Evolutionary conservation across 1,140 invertebrate genomes (phyloP).

Genomic region (Drosophila ananassae): DNA sequence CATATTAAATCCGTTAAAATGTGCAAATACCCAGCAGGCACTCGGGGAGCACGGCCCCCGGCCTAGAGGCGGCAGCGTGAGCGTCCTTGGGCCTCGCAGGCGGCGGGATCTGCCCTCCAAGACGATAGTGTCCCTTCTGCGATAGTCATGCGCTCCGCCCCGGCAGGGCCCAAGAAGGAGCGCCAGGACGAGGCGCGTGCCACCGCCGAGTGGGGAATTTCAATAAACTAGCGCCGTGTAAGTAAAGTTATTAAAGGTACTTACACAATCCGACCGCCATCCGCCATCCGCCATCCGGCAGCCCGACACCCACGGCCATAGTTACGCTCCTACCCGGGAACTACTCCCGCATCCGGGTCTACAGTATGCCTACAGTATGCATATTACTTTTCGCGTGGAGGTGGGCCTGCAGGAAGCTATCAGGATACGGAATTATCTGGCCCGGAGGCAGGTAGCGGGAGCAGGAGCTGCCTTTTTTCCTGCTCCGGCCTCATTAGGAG

Average conservation of each 20-base stretch:
- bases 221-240: constrained; percentile 68
- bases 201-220: constrained; percentile 45
- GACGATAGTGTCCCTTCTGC: too few relatives aligned
- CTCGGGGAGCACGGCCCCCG: constrained; percentile 30
- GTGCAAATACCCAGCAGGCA: constrained; percentile 79
- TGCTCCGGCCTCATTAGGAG: background rate
- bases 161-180: constrained; percentile 32
- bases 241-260: constrained; percentile 78
- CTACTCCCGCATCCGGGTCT: background rate
- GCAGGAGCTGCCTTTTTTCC: too few relatives aligned
- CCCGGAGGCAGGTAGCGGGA: background rate
- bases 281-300: constrained; percentile 2
- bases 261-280: constrained; percentile 44
- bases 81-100: background rate
- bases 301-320: background rate
- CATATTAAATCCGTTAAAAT: constrained; percentile 83
- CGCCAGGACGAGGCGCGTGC: constrained; percentile 12
- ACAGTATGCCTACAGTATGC: constrained; percentile 44
- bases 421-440: background rate
- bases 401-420: too few relatives aligned
- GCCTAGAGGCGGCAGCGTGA: constrained; percentile 22
- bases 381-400: constrained; percentile 53
- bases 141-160: constrained; percentile 13
- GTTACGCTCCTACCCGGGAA: constrained; percentile 41
- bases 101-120: too few relatives aligned